Evolutionary conservation across 2,113 vertebrate species (phyloP).

Genomic region (Pycnonotus jocosus): DNA sequence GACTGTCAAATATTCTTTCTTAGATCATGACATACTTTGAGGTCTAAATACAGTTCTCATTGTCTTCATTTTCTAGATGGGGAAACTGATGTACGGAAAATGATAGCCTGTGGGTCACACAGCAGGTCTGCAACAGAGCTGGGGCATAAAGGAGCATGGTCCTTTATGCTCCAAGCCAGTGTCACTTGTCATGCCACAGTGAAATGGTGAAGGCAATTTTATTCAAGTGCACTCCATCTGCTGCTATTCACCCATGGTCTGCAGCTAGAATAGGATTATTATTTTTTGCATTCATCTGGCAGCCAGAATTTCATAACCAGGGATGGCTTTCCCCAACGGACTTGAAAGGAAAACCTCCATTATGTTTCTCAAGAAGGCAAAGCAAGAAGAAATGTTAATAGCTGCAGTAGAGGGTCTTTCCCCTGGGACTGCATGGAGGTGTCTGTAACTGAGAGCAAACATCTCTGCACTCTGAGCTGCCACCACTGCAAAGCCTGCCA

Average conservation of each 20-base stretch:
- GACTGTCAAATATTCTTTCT: not conserved
- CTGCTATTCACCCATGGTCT: not conserved
- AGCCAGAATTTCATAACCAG: not conserved
- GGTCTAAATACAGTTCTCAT: not conserved
- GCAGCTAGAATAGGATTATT: not conserved
- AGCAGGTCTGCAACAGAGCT: not conserved
- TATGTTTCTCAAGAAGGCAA: not conserved
- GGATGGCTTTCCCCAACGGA: not conserved
- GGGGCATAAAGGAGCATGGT: not conserved
- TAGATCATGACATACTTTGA: accelerated
- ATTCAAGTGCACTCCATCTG: not conserved
- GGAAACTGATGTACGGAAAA: not conserved
- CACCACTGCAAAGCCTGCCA: not conserved
- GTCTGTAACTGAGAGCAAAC: not conserved
- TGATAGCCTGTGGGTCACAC: not conserved
- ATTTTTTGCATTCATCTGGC: not conserved
- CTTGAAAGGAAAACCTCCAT: constrained; percentile 8
- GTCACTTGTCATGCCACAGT: not conserved
- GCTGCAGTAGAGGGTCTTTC: not conserved
- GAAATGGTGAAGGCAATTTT: not conserved
- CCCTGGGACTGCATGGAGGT: not conserved
- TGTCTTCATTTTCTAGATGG: not conserved
- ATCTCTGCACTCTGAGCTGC: not conserved
- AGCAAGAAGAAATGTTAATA: constrained; percentile 10
- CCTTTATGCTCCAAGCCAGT: not conserved